These are phyloP conservation scores for Drosophila triauraria DNA, from an alignment of 1,140 invertebrate genomes.

Conservation along the genomic window DNA sequence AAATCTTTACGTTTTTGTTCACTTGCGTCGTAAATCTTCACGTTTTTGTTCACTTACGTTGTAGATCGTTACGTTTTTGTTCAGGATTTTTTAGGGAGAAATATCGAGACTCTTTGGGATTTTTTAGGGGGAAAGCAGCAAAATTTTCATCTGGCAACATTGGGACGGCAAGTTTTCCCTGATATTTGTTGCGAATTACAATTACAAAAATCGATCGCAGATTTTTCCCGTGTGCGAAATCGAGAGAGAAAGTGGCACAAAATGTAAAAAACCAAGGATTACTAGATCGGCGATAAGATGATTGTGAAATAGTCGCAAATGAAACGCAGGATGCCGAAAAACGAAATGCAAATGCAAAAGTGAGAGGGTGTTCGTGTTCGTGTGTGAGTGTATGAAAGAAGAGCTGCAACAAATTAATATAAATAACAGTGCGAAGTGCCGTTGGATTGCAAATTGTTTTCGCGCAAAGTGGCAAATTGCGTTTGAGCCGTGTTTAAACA, in stretches of 20 bases:
- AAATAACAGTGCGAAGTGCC: constrained; percentile 52
- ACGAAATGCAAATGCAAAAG: constrained; percentile 47
- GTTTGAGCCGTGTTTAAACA: constrained; percentile 62
- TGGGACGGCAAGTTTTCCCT: constrained; percentile 25
- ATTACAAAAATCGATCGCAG: constrained; percentile 54
- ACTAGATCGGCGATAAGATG: constrained; percentile 5
- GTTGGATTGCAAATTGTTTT: constrained; percentile 35
- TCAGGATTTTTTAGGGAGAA: too few species aligned
- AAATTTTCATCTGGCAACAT: too few species aligned
- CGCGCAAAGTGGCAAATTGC: constrained; percentile 40
- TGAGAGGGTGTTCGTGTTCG: constrained; percentile 18
- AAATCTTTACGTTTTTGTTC: too few species aligned
- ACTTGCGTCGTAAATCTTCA: too few species aligned
- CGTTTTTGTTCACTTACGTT: too few species aligned
- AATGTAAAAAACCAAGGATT: constrained; percentile 28
- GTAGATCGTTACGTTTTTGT: too few species aligned
- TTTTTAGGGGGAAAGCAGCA: too few species aligned
- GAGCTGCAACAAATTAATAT: constrained; percentile 42
- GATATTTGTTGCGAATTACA: constrained; percentile 50
- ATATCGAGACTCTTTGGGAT: too few species aligned
- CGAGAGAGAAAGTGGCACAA: constrained; percentile 42
- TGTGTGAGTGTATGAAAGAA: constrained; percentile 19
- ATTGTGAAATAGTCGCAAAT: constrained; percentile 4
- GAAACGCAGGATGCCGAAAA: constrained; percentile 16
- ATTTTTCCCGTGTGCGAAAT: constrained; percentile 41